A percentile compares a stretch with the other conserved stretches of the same genome.
Conservation (phyloP, 2,888 invertebrate species). For the Clivina fossor region DNA sequence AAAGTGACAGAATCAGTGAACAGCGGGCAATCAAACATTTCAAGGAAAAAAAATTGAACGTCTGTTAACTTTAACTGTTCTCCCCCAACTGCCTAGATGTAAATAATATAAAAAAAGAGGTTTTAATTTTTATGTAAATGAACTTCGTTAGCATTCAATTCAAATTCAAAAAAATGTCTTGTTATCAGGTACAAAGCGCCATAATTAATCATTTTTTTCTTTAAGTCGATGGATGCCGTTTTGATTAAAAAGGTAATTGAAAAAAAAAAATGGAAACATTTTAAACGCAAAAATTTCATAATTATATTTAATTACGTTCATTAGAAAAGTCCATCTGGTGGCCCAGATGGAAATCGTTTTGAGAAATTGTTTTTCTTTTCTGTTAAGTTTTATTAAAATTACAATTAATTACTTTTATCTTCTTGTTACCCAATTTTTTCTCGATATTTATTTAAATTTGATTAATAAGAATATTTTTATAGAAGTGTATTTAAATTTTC, state of each 20-base stretch:
- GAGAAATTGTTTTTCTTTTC: too few relatives aligned
- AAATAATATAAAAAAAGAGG: slow-evolving; percentile 23
- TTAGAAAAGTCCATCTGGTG: too few relatives aligned
- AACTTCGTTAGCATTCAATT: slow-evolving; percentile 22
- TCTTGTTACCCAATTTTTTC: too few relatives aligned
- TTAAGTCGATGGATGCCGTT: too few relatives aligned
- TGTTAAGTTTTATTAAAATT: too few relatives aligned
- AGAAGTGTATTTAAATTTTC: too few relatives aligned
- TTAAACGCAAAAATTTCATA: too few relatives aligned
- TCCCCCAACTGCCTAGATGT: slow-evolving; percentile 9
- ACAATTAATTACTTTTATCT: too few relatives aligned
- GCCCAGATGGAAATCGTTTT: too few relatives aligned
- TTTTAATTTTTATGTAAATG: slow-evolving; percentile 30
- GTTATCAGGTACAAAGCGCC: slow-evolving; percentile 19
- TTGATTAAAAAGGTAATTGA: slow-evolving; percentile 13
- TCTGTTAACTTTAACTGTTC: slow-evolving; percentile 3
- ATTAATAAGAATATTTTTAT: too few relatives aligned
- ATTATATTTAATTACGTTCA: too few relatives aligned
- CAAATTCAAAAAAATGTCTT: slow-evolving; percentile 26
- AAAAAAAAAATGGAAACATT: slow-evolving; percentile 1
- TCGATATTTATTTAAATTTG: too few relatives aligned
- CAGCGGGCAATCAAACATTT: slow-evolving; percentile 14
- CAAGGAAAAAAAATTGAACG: slow-evolving; percentile 20
- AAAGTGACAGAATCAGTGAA: neutral
- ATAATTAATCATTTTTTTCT: slow-evolving; percentile 20